These are phyloP conservation scores for Theonella swinhoei DNA, from an alignment of 37 sponge, comb jelly and placozoan genomes.

Conservation along the genomic window DNA sequence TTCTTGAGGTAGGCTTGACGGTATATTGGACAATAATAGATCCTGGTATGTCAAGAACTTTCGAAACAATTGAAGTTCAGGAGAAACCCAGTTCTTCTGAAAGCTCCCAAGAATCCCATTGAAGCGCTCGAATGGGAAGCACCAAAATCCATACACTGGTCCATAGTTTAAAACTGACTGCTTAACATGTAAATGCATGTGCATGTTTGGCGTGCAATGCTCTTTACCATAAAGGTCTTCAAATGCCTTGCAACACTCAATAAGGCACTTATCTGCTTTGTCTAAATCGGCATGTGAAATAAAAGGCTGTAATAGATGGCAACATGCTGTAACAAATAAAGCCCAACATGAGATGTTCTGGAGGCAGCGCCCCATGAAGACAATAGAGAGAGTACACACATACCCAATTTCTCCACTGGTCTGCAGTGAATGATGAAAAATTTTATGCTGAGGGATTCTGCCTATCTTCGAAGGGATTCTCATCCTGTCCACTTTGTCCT, in stretches of 20 bases:
- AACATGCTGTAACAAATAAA: constrained; percentile 30
- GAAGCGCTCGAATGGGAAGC: constrained; percentile 58
- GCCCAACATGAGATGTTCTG: constrained; percentile 25
- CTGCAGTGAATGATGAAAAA: constrained; percentile 42
- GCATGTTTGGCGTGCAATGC: constrained; percentile 23
- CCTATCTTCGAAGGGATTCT: constrained; percentile 17
- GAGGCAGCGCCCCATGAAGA: constrained; percentile 17
- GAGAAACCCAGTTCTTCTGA: constrained; percentile 4
- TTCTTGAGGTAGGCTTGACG: neutral
- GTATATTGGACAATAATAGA: neutral
- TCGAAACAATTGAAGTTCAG: constrained; percentile 10
- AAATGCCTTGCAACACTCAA: constrained; percentile 31
- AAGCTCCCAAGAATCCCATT: constrained; percentile 41
- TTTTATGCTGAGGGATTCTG: constrained; percentile 24
- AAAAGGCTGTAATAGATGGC: constrained; percentile 4
- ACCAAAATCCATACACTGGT: constrained; percentile 48
- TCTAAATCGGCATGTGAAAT: neutral
- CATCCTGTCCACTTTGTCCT: constrained; percentile 14
- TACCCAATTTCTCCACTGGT: too few species aligned
- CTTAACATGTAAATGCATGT: constrained; percentile 29
- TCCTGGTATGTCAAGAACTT: constrained; percentile 15
- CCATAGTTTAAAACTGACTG: constrained; percentile 43
- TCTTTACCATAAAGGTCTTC: constrained; percentile 14
- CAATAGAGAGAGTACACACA: constrained; percentile 10
- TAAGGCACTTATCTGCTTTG: constrained; percentile 22